Evolutionary conservation across 2,888 invertebrate genomes (phyloP).

Genomic region (Hypsopygia costalis): DNA sequence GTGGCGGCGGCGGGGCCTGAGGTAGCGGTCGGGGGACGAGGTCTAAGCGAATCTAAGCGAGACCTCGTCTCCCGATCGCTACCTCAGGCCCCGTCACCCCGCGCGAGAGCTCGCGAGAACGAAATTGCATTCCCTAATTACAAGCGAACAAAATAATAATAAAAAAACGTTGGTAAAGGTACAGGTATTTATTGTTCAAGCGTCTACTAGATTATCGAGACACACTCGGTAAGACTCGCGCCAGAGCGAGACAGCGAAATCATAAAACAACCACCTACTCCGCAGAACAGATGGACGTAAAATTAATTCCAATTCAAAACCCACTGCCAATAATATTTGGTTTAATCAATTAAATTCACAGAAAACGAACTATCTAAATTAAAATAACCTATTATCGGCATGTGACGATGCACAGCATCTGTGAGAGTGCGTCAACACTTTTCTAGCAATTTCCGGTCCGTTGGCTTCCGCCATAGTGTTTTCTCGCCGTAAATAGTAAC

Average conservation of each 20-base stretch:
- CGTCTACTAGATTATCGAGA: conserved; percentile 72
- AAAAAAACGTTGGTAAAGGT: conserved; percentile 56
- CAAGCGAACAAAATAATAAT: conserved; percentile 18
- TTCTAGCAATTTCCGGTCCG: too few relatives aligned
- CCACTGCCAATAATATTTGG: conserved; percentile 56
- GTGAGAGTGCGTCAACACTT: too few relatives aligned
- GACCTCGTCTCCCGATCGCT: too few relatives aligned
- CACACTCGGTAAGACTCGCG: conserved; percentile 53
- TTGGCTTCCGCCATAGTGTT: too few relatives aligned
- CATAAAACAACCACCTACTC: conserved; percentile 49
- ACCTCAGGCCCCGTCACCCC: too few relatives aligned
- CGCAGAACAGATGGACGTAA: conserved; percentile 42
- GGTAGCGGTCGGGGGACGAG: too few relatives aligned
- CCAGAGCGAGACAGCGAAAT: conserved; percentile 54
- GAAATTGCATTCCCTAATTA: too few relatives aligned
- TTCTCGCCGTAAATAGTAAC: too few relatives aligned
- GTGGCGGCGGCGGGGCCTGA: too few relatives aligned
- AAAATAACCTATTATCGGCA: conserved; percentile 25
- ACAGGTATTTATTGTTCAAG: conserved; percentile 78
- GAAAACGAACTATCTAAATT: conserved; percentile 21
- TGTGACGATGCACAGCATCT: too few relatives aligned
- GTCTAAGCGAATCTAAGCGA: too few relatives aligned
- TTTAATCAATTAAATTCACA: conserved; percentile 22
- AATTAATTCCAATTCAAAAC: conserved; percentile 41
- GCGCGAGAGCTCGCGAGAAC: too few relatives aligned